phyloP scores from a whole-genome alignment of 1,140 invertebrate genomes.

The Eriosoma lanigerum region DNA sequence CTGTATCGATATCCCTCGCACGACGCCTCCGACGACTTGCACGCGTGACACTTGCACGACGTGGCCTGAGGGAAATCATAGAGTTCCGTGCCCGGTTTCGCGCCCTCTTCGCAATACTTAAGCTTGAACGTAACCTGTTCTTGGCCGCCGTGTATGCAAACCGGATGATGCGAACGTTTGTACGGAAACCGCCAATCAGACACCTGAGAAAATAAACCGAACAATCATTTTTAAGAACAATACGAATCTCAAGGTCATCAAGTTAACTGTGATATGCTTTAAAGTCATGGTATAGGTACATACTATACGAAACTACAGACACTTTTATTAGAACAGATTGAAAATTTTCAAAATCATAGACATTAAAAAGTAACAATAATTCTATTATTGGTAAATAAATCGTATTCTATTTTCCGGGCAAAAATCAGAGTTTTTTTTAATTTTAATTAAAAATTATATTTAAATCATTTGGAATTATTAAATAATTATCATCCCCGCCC shows the following conservation, averaged over 20 bases:
- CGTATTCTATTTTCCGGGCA: no score
- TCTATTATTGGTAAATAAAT: no score
- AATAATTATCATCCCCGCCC: no score
- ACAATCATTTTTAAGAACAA: no score
- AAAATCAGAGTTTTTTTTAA: no score
- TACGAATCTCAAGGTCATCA: no score
- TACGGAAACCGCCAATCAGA: conserved; percentile 84
- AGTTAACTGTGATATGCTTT: no score
- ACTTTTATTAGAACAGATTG: not conserved
- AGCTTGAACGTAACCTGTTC: conserved; percentile 63
- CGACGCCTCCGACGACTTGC: conserved; percentile 61
- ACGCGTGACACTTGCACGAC: conserved; percentile 64
- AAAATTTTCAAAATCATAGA: no score
- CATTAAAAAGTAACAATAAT: no score
- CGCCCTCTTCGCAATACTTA: conserved; percentile 67
- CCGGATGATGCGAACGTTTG: conserved; percentile 78
- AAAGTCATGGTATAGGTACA: not conserved
- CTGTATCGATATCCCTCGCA: conserved; percentile 63
- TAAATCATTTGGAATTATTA: no score
- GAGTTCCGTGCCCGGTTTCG: conserved; percentile 61
- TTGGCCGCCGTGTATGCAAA: conserved; percentile 74
- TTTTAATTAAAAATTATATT: no score
- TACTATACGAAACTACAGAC: not conserved
- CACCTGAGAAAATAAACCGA: conserved; percentile 64
- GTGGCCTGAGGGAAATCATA: conserved; percentile 69